Conservation (phyloP, 2,888 invertebrate species). For the Pelosia muscerda region DNA sequence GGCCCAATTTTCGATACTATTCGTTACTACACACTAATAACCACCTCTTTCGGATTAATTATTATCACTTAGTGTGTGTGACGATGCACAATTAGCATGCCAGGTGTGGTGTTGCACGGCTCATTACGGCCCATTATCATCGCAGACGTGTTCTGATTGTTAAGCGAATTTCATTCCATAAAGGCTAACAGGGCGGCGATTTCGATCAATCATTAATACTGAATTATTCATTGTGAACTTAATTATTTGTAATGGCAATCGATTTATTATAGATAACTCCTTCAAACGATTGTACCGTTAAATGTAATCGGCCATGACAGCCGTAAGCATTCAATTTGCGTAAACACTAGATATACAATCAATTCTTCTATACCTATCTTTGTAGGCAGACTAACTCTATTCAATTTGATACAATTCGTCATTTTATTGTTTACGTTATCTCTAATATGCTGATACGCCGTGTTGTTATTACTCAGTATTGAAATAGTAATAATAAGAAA, state of each 20-base stretch:
- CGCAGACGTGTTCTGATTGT: constrained; percentile 71
- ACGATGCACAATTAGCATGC: constrained; percentile 70
- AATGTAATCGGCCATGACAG: constrained; percentile 45
- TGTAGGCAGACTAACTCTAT: constrained; percentile 27
- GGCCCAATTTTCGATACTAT: neutral
- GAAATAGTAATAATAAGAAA: constrained; percentile 59
- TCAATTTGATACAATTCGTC: constrained; percentile 30
- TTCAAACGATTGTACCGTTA: constrained; percentile 35
- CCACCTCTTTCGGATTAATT: constrained; percentile 64
- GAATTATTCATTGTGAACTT: constrained; percentile 61
- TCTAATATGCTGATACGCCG: neutral
- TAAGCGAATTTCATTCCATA: constrained; percentile 65
- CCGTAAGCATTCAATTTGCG: constrained; percentile 31
- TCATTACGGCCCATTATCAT: constrained; percentile 78
- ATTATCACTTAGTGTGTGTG: constrained; percentile 62
- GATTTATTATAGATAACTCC: constrained; percentile 45
- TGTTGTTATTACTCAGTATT: neutral
- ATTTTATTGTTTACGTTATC: constrained; percentile 15
- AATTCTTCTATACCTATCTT: constrained; percentile 4
- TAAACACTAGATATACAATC: constrained; percentile 37
- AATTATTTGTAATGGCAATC: constrained; percentile 49
- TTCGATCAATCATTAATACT: constrained; percentile 58
- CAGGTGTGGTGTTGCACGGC: constrained; percentile 62
- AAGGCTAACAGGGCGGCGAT: constrained; percentile 57
- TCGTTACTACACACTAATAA: constrained; percentile 29